phyloP scores from a whole-genome alignment of 2,113 vertebrate genomes.

The Phodopus roborovskii region DNA sequence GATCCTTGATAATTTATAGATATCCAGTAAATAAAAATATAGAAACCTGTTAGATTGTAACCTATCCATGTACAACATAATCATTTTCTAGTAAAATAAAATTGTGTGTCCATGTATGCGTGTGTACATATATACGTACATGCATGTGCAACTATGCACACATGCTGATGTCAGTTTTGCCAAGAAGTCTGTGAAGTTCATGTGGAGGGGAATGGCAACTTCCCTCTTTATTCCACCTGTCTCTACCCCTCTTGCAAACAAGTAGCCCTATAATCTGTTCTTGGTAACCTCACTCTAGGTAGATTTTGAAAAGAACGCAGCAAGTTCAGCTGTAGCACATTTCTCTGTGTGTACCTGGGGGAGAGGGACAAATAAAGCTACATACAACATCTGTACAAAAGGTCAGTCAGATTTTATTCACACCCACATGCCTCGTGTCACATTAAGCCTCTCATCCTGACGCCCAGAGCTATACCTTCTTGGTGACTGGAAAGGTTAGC shows the following conservation, averaged over 20 bases:
- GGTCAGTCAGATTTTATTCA: constrained; percentile 38
- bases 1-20: not conserved
- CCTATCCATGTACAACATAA: not conserved
- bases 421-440: constrained; percentile 65
- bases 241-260: constrained; percentile 79
- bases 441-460: constrained; percentile 72
- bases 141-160: not conserved
- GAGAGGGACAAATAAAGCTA: constrained; percentile 74
- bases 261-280: constrained; percentile 67
- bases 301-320: constrained; percentile 82
- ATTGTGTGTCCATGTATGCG: not conserved
- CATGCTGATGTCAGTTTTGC: not conserved
- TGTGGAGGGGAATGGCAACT: not conserved
- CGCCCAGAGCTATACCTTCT: not conserved
- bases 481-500: constrained; percentile 79
- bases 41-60: not conserved
- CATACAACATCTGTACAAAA: constrained; percentile 59
- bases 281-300: constrained; percentile 78
- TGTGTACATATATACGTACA: not conserved
- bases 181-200: constrained; percentile 15
- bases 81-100: not conserved
- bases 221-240: not conserved
- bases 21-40: not conserved
- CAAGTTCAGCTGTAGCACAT: constrained; percentile 18
- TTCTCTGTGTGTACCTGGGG: constrained; percentile 65